Evolutionary conservation across 2,888 invertebrate genomes (phyloP).

Genomic region (Microplitis deprimator): DNA sequence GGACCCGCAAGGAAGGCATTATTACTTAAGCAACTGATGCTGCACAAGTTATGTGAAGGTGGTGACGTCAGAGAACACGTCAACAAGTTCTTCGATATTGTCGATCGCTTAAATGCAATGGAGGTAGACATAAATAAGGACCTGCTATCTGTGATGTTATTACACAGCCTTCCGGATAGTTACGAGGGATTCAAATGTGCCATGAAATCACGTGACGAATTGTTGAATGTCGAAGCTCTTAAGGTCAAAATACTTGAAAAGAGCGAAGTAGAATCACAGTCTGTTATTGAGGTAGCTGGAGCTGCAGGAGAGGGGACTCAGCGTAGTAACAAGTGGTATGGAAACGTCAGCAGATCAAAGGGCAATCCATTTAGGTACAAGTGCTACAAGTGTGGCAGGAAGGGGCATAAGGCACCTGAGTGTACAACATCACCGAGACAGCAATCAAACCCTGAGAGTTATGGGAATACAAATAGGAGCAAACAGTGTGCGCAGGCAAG

Average conservation of each 20-base stretch:
- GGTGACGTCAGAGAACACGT: slow-evolving; percentile 32
- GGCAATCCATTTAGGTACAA: too few species aligned
- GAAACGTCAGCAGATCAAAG: not conserved
- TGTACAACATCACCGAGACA: not conserved
- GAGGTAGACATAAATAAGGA: slow-evolving; percentile 47
- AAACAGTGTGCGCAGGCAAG: too few species aligned
- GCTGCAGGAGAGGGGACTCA: not conserved
- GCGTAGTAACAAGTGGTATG: not conserved
- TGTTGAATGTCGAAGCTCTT: slow-evolving; percentile 46
- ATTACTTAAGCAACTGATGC: slow-evolving; percentile 43
- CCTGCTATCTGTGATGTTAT: slow-evolving; percentile 41
- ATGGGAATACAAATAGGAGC: not conserved
- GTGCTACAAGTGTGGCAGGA: not conserved
- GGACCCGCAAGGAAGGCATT: slow-evolving; percentile 48
- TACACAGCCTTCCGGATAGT: slow-evolving; percentile 47
- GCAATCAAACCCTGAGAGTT: not conserved
- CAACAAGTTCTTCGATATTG: slow-evolving; percentile 33
- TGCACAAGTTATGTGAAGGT: slow-evolving; percentile 36
- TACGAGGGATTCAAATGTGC: slow-evolving; percentile 52
- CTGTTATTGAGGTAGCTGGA: slow-evolving; percentile 15
- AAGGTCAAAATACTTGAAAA: slow-evolving; percentile 51
- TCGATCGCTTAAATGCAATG: slow-evolving; percentile 37
- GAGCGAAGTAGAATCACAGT: slow-evolving; percentile 30
- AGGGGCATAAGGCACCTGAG: slow-evolving; percentile 3
- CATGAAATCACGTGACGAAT: slow-evolving; percentile 51